Evolutionary conservation across 2,113 vertebrate genomes (phyloP), one percentile per base, ranked within the genome.

Genomic region (Cynocephalus volans): DNA sequence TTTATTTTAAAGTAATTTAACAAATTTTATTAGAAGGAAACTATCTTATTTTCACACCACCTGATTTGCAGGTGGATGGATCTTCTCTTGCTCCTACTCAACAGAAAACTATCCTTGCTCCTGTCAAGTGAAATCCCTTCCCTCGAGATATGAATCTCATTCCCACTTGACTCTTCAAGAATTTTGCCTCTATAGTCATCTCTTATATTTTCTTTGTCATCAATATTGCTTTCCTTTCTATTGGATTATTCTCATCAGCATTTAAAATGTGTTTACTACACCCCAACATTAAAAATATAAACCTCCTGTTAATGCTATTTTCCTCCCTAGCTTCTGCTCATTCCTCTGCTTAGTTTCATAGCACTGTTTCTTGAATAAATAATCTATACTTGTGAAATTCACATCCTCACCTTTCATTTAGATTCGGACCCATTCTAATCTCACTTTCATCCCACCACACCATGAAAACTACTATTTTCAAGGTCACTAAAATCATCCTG

Each of bases 1-100:
- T 48, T 62, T 41, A 88, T 83, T 45, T 96, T 64, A 82, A 85
- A 79, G 87, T 31, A 64, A 54, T 11, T 79, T 36, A 88, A 33
- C 31, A 62, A 75, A 65, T 50, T 56, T 80, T 48, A n/a, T 70
- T 45, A 76, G 1, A 85, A 7, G 1, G 36, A 81, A 85, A 70
- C 23, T 13, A 11, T 26, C 26, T 79, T 83, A 58, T 23, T 65
- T 69, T 50, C 3, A 28, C 5, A 81, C 26, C 14, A 92, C 19
- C 10, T 56, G 33, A 6, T 33, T 87, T 90, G 24, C 14, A 54
- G 2, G 2, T 69, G 6, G 52, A 3, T 45, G 26, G 17, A 21
- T 58, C 64, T 76, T 65, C 9, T 48, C 19, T 15, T 88, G 69
- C 14, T 45, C 5, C 15, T 36, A 23, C 24, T 82, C 67, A 87